Conservation (phyloP, 1,140 invertebrate species). For the Zaprionus vittiger region DNA sequence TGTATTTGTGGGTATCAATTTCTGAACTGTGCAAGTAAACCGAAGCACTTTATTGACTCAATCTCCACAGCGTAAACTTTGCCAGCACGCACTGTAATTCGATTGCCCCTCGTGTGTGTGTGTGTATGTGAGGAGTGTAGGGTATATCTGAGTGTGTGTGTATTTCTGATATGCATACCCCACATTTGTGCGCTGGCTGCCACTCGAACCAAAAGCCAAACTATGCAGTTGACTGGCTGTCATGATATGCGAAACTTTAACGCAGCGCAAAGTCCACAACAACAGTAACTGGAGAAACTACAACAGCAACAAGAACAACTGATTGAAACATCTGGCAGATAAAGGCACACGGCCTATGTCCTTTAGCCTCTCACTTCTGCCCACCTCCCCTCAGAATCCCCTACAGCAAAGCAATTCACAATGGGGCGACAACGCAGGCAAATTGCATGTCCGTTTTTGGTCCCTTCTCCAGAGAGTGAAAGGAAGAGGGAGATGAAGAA, state of each 20-base stretch:
- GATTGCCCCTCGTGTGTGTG: constrained; percentile 53
- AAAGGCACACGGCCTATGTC: constrained; percentile 32
- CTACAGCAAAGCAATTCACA: constrained; percentile 18
- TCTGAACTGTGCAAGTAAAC: constrained; percentile 52
- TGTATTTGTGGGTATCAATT: constrained; percentile 67
- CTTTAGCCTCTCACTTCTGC: not conserved
- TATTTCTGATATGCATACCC: constrained; percentile 59
- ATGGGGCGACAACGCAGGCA: constrained; percentile 42
- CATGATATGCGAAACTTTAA: constrained; percentile 63
- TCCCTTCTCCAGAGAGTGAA: not conserved
- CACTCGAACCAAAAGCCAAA: constrained; percentile 63
- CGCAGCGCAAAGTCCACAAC: constrained; percentile 49
- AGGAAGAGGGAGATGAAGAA: not conserved
- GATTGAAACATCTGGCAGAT: constrained; percentile 45
- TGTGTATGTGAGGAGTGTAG: constrained; percentile 31
- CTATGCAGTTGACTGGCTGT: constrained; percentile 70
- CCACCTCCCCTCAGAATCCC: not conserved
- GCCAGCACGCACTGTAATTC: constrained; percentile 63
- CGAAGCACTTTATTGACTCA: constrained; percentile 77
- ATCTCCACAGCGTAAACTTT: constrained; percentile 75
- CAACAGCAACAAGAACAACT: constrained; percentile 48
- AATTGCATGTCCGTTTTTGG: constrained; percentile 37
- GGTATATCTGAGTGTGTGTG: constrained; percentile 44
- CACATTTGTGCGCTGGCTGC: constrained; percentile 38
- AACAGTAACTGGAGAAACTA: constrained; percentile 24